Conservation (phyloP, 1,140 invertebrate genomes). For the Listronotus oregonensis region DNA sequence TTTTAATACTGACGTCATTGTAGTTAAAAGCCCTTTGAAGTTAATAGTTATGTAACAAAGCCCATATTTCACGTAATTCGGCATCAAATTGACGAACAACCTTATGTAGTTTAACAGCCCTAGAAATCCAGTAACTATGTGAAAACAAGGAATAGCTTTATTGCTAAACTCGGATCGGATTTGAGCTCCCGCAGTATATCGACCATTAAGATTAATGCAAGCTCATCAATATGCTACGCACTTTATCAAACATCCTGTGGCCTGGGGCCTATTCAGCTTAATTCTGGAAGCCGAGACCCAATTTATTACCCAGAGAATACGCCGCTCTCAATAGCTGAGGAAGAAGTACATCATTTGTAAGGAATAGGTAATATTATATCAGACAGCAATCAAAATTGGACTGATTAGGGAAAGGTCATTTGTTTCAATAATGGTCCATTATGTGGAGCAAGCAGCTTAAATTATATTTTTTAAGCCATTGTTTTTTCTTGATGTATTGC, state of each 20-base stretch:
- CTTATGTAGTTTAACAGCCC: not conserved
- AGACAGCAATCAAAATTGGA: conserved; percentile 6
- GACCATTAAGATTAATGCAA: conserved; percentile 13
- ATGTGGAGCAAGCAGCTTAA: too few species aligned
- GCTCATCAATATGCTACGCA: conserved; percentile 13
- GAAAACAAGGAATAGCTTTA: conserved; percentile 1
- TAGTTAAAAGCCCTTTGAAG: too few species aligned
- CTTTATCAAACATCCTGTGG: conserved; percentile 14
- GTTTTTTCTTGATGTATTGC: too few species aligned
- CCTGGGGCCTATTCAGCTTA: conserved; percentile 8
- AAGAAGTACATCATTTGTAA: conserved; percentile 7
- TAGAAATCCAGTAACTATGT: conserved; percentile 2
- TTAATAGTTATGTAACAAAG: too few species aligned
- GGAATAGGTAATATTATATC: conserved; percentile 8
- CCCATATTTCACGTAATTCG: too few species aligned
- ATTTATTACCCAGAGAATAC: conserved; percentile 9
- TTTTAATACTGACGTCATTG: too few species aligned
- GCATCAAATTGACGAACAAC: not conserved
- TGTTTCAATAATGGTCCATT: too few species aligned
- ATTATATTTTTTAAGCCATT: too few species aligned
- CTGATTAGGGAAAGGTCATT: not conserved
- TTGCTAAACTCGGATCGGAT: not conserved
- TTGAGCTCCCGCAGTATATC: conserved; percentile 2
- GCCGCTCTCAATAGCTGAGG: not conserved
- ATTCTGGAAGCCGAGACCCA: not conserved